A percentile compares a stretch with the other conserved stretches of the same genome.
phyloP scores from a whole-genome alignment of 2,888 invertebrate species.

The Apodemia duryi region DNA sequence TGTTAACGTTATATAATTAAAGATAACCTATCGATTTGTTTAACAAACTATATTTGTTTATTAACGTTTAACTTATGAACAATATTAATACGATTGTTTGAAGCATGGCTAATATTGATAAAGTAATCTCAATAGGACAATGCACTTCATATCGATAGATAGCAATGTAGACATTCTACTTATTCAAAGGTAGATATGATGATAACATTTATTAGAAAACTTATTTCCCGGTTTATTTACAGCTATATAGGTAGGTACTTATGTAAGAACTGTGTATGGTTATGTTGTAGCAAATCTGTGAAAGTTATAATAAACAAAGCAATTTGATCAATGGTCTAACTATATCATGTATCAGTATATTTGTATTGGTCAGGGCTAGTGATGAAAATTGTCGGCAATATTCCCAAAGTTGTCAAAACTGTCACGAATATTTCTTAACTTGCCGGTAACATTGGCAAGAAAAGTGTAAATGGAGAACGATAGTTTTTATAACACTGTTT shows the following conservation, averaged over 20 bases:
- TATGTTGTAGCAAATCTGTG: background rate
- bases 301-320: too few species aligned
- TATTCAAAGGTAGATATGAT: background rate
- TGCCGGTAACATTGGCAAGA: too few species aligned
- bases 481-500: too few species aligned
- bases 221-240: background rate
- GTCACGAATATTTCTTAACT: too few species aligned
- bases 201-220: background rate
- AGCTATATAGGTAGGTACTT: background rate
- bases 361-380: too few species aligned
- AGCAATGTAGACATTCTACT: constrained; percentile 7
- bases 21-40: background rate
- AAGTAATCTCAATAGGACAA: constrained; percentile 9
- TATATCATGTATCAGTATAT: too few species aligned
- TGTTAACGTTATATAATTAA: background rate
- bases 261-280: background rate
- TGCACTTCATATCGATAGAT: constrained; percentile 5
- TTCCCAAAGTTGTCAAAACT: too few species aligned
- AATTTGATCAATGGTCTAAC: too few species aligned
- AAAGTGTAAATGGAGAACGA: too few species aligned
- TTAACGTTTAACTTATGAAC: constrained; percentile 4
- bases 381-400: too few species aligned
- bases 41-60: constrained; percentile 2
- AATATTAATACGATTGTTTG: background rate
- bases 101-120: background rate